Conservation (phyloP, 2,888 invertebrate genomes). For the Netelia melanura region DNA sequence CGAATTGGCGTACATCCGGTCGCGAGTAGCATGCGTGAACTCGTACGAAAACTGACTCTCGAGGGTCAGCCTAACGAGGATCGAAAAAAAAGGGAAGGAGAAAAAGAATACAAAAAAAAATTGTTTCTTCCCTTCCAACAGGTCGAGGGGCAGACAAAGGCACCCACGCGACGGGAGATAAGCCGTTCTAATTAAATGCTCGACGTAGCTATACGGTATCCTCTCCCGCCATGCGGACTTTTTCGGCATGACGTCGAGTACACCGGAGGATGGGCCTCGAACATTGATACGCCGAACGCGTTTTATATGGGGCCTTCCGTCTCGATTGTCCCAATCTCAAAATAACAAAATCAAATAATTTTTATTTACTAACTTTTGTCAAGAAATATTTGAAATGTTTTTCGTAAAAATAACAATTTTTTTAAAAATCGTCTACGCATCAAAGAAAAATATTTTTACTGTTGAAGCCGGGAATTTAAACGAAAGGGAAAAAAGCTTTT, state of each 20-base stretch:
- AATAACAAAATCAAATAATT: not conserved
- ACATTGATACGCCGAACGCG: constrained; percentile 11
- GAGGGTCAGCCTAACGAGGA: constrained; percentile 21
- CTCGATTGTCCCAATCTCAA: not conserved
- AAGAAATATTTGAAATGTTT: too few species aligned
- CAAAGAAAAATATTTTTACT: not conserved
- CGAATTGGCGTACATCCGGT: constrained; percentile 46
- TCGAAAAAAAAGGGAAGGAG: constrained; percentile 12
- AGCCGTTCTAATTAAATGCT: constrained; percentile 76
- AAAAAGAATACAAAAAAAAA: constrained; percentile 28
- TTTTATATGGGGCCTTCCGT: not conserved
- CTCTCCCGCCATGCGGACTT: constrained; percentile 24
- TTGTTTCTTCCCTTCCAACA: constrained; percentile 57
- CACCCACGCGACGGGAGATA: constrained; percentile 69
- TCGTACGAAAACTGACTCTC: constrained; percentile 35
- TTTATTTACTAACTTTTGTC: not conserved
- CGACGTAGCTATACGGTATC: constrained; percentile 66
- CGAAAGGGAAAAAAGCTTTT: constrained; percentile 43
- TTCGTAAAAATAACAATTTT: too few species aligned
- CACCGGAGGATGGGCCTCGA: constrained; percentile 16
- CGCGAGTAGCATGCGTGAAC: too few species aligned
- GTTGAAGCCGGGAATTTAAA: not conserved
- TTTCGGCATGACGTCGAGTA: constrained; percentile 41
- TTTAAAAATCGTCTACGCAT: too few species aligned
- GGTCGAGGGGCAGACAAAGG: constrained; percentile 55